phyloP scores from a whole-genome alignment of 1,140 invertebrate species.

The Euwallacea fornicatus region DNA sequence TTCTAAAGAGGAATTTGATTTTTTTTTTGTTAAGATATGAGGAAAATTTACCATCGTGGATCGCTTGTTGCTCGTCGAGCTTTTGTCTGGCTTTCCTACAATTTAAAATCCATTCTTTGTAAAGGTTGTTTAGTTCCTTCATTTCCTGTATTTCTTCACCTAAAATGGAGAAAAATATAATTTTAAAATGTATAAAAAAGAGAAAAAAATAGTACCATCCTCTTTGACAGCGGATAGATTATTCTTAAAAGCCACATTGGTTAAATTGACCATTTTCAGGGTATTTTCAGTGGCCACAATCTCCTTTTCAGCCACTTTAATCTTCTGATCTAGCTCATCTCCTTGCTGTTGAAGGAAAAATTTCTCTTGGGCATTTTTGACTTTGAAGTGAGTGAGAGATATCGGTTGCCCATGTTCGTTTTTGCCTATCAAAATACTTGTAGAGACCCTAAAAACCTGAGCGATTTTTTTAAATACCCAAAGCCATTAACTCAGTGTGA shows the following conservation, averaged over 20 bases:
- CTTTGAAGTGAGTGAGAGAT: slow-evolving; percentile 66
- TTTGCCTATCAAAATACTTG: slow-evolving; percentile 52
- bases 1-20: slow-evolving; percentile 28
- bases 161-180: slow-evolving; percentile 22
- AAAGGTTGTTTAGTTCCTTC: slow-evolving; percentile 45
- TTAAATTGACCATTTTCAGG: slow-evolving; percentile 66
- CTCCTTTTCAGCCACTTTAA: slow-evolving; percentile 68
- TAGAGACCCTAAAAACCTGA: not conserved
- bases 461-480: slow-evolving; percentile 20
- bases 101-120: slow-evolving; percentile 32
- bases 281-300: slow-evolving; percentile 76
- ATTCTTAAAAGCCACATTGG: slow-evolving; percentile 64
- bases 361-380: slow-evolving; percentile 70
- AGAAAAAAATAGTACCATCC: slow-evolving; percentile 48
- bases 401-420: slow-evolving; percentile 62
- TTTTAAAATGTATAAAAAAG: not conserved
- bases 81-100: slow-evolving; percentile 37
- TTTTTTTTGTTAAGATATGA: not conserved
- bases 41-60: slow-evolving; percentile 40
- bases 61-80: slow-evolving; percentile 35
- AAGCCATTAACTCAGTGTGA: slow-evolving; percentile 37
- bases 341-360: slow-evolving; percentile 68
- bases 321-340: slow-evolving; percentile 68
- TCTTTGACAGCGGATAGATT: slow-evolving; percentile 58
- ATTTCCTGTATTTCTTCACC: slow-evolving; percentile 45